These are phyloP conservation scores for Phalanger gymnotis DNA, from an alignment of 2,797 vertebrate genomes.

Conservation along the genomic window DNA sequence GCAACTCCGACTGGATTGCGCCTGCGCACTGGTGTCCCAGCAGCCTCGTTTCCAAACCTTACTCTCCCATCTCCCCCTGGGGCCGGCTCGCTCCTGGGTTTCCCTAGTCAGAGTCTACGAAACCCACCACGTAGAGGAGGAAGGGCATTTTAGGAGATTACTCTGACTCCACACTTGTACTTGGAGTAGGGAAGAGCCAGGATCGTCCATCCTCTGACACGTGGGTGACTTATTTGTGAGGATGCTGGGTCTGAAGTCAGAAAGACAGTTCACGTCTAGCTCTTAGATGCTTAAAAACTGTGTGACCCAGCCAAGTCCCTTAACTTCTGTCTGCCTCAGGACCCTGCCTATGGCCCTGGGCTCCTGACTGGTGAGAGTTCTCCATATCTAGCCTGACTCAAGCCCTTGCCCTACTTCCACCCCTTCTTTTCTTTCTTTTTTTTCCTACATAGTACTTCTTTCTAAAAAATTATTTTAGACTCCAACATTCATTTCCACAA, in stretches of 20 bases:
- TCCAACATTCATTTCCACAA: too few species aligned
- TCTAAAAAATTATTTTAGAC: too few species aligned
- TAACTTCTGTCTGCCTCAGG: not conserved
- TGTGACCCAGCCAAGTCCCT: too few species aligned
- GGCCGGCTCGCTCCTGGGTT: too few species aligned
- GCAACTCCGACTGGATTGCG: accelerated
- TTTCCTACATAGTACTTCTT: too few species aligned
- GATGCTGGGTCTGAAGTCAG: not conserved
- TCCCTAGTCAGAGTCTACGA: not conserved
- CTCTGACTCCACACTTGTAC: not conserved
- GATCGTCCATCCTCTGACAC: too few species aligned
- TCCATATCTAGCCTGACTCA: too few species aligned
- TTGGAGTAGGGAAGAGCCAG: not conserved
- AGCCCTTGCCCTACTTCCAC: not conserved
- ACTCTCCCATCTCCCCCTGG: not conserved
- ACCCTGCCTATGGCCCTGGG: not conserved
- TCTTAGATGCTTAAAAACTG: not conserved
- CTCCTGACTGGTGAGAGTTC: not conserved
- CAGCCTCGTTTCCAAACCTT: not conserved
- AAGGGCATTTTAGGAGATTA: not conserved
- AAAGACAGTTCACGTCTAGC: not conserved
- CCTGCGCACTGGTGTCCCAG: not conserved
- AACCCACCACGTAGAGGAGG: too few species aligned
- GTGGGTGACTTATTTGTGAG: too few species aligned
- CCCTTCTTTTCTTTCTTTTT: too few species aligned